These are phyloP conservation scores for Tethya wilhelma DNA, from an alignment of 37 sponge, comb jelly and placozoan species.

Conservation along the genomic window DNA sequence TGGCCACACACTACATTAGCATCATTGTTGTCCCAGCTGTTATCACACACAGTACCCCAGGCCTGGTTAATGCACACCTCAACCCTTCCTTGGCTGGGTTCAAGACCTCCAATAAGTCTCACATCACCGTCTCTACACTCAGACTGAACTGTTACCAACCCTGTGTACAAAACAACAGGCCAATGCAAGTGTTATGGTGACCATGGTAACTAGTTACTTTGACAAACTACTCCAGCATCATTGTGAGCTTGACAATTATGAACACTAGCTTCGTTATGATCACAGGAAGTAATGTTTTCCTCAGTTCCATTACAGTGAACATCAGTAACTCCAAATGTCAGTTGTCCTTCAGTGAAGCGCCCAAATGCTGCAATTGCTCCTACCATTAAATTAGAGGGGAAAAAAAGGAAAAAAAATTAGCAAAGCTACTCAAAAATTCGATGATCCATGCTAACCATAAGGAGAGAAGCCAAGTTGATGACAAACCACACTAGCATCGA, in stretches of 20 bases:
- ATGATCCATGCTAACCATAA: background rate
- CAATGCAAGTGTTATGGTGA: too few relatives aligned
- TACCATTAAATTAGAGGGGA: background rate
- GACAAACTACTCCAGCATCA: constrained; percentile 35
- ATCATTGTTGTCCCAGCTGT: background rate
- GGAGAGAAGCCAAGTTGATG: background rate
- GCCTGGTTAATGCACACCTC: constrained; percentile 23
- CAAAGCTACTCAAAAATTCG: background rate
- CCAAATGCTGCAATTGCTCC: constrained; percentile 16
- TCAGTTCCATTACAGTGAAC: constrained; percentile 41
- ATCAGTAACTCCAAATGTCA: constrained; percentile 1
- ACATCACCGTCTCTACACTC: constrained; percentile 1
- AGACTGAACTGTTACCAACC: background rate
- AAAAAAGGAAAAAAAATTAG: too few relatives aligned
- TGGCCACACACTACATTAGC: constrained; percentile 36
- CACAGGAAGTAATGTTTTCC: background rate
- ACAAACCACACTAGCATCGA: constrained; percentile 19
- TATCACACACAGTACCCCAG: constrained; percentile 48
- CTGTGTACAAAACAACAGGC: background rate
- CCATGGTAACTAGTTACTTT: constrained; percentile 2
- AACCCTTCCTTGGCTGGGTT: constrained; percentile 9
- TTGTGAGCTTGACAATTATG: background rate
- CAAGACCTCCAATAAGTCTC: constrained; percentile 34
- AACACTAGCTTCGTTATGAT: background rate
- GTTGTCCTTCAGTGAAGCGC: background rate